Conservation (phyloP, 1,140 invertebrate species). For the Vollenhovia emeryi region DNA sequence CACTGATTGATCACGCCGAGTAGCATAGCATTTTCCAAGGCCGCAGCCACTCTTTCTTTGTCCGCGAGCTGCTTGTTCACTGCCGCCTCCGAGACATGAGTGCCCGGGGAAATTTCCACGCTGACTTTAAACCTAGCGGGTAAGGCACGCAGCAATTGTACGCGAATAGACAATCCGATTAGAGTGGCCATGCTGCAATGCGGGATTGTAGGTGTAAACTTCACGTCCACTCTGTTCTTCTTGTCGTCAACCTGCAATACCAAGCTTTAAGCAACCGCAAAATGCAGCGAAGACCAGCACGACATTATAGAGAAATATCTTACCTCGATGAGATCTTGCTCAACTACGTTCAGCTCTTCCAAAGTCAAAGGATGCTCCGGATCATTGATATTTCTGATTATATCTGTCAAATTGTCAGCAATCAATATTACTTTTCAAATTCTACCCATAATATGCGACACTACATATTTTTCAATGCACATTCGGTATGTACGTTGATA, state of each 20-base stretch:
- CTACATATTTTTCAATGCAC: background rate
- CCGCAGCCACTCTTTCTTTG: constrained; percentile 99
- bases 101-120: constrained; percentile 96
- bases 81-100: constrained; percentile 95
- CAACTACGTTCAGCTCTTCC: constrained; percentile 97
- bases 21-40: constrained; percentile 96
- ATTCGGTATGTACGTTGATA: too few relatives aligned
- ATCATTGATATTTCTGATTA: constrained; percentile 98
- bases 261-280: constrained; percentile 17
- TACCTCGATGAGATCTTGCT: constrained; percentile 92
- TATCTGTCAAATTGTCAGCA: constrained; percentile 86
- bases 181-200: constrained; percentile 99
- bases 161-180: constrained; percentile 95
- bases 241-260: constrained; percentile 88
- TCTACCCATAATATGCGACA: constrained; percentile 27
- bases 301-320: constrained; percentile 6
- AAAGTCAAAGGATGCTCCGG: constrained; percentile 99
- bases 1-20: constrained; percentile 98
- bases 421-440: background rate
- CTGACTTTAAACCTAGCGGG: constrained; percentile 95
- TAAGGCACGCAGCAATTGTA: constrained; percentile 95
- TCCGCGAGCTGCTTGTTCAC: constrained; percentile 99
- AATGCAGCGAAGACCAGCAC: background rate
- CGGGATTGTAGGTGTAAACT: constrained; percentile 99
- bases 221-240: constrained; percentile 90